Evolutionary conservation across 1,140 invertebrate species (phyloP), one percentile per base, ranked within the genome.

Genomic region (Cyclargus thomasi): DNA sequence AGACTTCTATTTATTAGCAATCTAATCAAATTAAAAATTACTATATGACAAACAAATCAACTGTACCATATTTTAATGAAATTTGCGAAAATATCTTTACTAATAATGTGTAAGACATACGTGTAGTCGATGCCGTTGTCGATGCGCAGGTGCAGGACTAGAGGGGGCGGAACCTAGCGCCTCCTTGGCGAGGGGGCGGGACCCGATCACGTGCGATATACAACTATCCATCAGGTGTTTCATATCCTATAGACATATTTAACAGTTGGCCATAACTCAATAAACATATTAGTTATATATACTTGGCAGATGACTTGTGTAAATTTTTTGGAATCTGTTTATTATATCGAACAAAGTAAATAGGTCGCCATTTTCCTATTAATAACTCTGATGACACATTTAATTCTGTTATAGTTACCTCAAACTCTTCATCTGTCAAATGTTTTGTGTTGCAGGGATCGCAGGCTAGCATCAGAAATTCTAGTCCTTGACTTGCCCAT

Each of bases 401-500:
- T n/a, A n/a, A n/a, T n/a, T n/a, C n/a, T n/a, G n/a, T n/a, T 59
- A 11, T 17, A 20, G n/a, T 18, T 74, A 92, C 92, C 89, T 96
- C 93, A 84, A 97, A 98, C 76, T 97, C 94, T 20, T 92, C 85
- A 57, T 97, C 95, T 14, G 92, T 92, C 35, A 97, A 83, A 83
- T 94, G 92, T 71, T 93, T 93, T 0, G 96, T 95, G 75, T 96
- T 94, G 55, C 93, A 92, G 0, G 96, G 96, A 75, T 97, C 95
- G 77, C 95, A 97, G 0, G 96, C 95, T 29, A 94, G 91, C 73
- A 95, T 94, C 2, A 98, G 86, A 85, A 97, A 98, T 73, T 98
- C 96, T 18, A 98, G 79, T 1, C 97, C 97, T 79, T 96, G 94
- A 79, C 94, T 94, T 7, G 96, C 96, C 96, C 96, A 97, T 79